Evolutionary conservation across 2,797 vertebrate genomes (phyloP).

Genomic region (Oreonectes daqikongensis): DNA sequence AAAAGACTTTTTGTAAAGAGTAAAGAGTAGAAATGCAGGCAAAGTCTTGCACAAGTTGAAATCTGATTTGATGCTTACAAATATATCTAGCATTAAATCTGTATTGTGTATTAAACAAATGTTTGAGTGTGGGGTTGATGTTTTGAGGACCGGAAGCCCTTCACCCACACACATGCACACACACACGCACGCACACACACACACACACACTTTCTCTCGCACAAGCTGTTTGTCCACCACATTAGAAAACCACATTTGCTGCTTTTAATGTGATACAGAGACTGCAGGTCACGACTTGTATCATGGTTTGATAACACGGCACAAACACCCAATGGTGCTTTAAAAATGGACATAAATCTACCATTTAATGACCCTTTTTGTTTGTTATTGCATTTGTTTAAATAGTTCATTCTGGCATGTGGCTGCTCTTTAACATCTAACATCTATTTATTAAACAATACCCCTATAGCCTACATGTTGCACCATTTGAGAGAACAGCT

Average conservation of each 20-base stretch:
- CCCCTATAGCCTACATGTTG: no score
- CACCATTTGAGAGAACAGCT: no score
- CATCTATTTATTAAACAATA: no score
- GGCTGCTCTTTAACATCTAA: no score
- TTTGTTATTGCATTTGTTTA: no score
- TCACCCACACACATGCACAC: background rate
- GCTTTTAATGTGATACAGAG: background rate
- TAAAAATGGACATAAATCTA: background rate
- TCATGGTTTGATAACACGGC: background rate
- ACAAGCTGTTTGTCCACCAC: background rate
- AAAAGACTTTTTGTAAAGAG: no score
- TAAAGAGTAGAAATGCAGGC: no score
- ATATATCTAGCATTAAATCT: background rate
- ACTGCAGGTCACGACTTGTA: background rate
- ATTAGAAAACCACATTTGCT: background rate
- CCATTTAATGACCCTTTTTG: no score
- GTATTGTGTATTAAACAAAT: background rate
- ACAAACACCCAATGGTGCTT: background rate
- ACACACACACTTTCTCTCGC: background rate
- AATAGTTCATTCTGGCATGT: no score
- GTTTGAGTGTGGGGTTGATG: background rate
- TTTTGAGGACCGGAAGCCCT: background rate
- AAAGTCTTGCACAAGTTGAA: no score
- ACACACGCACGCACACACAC: no score
- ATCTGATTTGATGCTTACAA: no score